These are phyloP conservation scores for Enteromius anoplus DNA, from an alignment of 2,797 vertebrate genomes.

Conservation along the genomic window DNA sequence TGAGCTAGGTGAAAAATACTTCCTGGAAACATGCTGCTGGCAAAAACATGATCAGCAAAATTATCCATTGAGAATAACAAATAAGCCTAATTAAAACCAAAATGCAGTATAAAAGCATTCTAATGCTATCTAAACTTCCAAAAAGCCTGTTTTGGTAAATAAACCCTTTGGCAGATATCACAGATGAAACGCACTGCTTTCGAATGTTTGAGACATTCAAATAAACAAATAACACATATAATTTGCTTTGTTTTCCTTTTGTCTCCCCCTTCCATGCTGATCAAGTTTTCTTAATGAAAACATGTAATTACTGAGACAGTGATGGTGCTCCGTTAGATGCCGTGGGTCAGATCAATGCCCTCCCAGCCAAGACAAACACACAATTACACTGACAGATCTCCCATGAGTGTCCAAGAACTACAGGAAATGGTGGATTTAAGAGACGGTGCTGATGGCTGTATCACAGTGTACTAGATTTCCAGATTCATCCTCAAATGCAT, in stretches of 20 bases:
- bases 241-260: constrained; percentile 27
- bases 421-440: constrained; percentile 45
- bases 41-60: constrained; percentile 12
- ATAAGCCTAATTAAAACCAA: constrained; percentile 23
- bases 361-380: constrained; percentile 43
- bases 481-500: constrained; percentile 44
- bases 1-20: constrained; percentile 15
- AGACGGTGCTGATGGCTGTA: constrained; percentile 38
- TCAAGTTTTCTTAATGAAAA: constrained; percentile 43
- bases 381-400: constrained; percentile 47
- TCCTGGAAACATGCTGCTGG: constrained; percentile 30
- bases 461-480: constrained; percentile 38
- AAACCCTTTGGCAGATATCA: constrained; percentile 30
- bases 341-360: constrained; percentile 44
- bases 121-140: constrained; percentile 5
- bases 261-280: constrained; percentile 7
- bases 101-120: background rate
- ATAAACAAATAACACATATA: constrained; percentile 20
- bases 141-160: background rate
- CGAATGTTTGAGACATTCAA: constrained; percentile 7
- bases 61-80: constrained; percentile 26
- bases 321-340: constrained; percentile 5
- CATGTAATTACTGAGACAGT: constrained; percentile 42
- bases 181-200: constrained; percentile 2
- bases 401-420: constrained; percentile 38